phyloP scores from a whole-genome alignment of 2,113 vertebrate species.

The Ellobius talpinus region DNA sequence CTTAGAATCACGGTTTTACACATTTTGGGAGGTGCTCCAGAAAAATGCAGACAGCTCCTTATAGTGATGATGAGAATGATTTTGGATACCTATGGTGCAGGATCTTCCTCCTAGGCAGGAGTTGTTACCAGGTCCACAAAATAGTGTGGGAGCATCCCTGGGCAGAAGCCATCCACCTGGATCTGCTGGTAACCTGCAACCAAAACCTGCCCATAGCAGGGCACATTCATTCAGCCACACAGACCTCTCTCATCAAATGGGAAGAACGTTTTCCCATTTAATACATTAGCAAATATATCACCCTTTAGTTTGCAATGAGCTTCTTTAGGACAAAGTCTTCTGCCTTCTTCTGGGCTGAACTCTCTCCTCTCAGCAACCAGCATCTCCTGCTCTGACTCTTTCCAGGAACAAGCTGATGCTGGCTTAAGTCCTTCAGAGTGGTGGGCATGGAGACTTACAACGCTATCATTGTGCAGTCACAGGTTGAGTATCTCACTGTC shows the following conservation, averaged over 20 bases:
- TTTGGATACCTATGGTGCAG: accelerated
- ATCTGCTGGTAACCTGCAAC: too few species aligned
- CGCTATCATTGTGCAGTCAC: background rate
- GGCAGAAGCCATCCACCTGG: background rate
- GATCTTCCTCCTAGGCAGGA: background rate
- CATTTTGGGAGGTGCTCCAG: background rate
- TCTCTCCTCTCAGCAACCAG: background rate
- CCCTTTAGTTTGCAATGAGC: accelerated
- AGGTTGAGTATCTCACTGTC: background rate
- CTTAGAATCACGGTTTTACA: background rate
- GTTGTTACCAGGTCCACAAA: too few species aligned
- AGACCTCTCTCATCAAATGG: accelerated
- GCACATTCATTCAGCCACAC: accelerated
- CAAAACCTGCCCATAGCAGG: accelerated
- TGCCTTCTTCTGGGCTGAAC: background rate
- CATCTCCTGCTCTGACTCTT: background rate
- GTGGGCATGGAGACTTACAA: accelerated
- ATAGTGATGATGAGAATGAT: background rate
- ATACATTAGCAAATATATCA: accelerated
- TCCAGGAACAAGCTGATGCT: accelerated
- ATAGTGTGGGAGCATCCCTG: too few species aligned
- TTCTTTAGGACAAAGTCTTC: background rate
- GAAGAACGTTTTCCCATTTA: background rate
- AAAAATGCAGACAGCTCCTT: background rate
- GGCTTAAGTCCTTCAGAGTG: background rate